Evolutionary conservation across 2,797 vertebrate species (phyloP), one percentile per base, ranked within the genome.

Genomic region (Arrhamphus sclerolepis): DNA sequence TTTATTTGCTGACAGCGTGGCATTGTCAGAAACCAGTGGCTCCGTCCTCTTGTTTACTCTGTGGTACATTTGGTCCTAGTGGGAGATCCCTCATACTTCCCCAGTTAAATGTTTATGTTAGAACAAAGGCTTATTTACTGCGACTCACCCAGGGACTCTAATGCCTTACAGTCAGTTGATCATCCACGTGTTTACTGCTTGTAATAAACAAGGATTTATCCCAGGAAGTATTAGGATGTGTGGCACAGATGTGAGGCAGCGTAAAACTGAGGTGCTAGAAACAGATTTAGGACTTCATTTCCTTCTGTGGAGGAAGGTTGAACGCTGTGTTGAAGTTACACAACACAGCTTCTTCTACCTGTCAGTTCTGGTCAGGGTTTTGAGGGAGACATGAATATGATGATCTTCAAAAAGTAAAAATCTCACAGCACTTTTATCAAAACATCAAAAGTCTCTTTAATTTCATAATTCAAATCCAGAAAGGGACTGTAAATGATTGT

Each of bases 81-180:
- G 31, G 34, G 7, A 53, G 44, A 56, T 38, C 54, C 67, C 58
- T 47, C 56, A 39, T 56, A 40, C 21, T 54, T 52, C 50, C 31
- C 31, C 8, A 10, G 31, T 34, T 34, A 34, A 34, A 34, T 77
- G 74, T 77, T 78, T 81, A 58, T 80, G 67, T 42, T 43, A 70
- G 60, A 78, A 80, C 61, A 77, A 73, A 78, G 70, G 80, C 80
- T 84, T 77, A 77, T 18, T 55, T 61, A 11, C 31, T 10, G 48
- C 22, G 0, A 48, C 48, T 44, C n/a, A 20, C 18, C 31, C 24
- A 9, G 43, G 31, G 40, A 20, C 31, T 58, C 7, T 14, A 40
- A 55, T 50, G 47, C 26, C 14, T 77, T 34, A 34, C 69, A 78
- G 67, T 62, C 63, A 71, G 67, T 58, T 22, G 65, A 34, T 34